Conservation (phyloP, 2,113 vertebrate genomes). For the Oenanthe oenanthe region DNA sequence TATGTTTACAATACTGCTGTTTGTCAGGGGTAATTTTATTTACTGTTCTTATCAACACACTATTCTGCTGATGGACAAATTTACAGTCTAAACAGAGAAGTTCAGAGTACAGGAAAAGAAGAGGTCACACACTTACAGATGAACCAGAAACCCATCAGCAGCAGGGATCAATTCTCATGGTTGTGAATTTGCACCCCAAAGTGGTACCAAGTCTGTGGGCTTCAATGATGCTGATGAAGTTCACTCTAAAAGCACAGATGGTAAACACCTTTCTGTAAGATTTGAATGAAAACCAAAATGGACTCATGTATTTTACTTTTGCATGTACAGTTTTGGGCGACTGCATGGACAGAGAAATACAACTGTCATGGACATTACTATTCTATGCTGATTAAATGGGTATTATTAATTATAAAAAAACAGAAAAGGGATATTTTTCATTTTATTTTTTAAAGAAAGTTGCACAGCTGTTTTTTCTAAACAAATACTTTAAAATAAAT, state of each 20-base stretch:
- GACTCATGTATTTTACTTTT: not conserved
- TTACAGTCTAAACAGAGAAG: not conserved
- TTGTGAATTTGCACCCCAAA: not conserved
- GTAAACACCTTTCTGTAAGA: not conserved
- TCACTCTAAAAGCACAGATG: not conserved
- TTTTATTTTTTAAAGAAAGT: not conserved
- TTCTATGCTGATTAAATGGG: not conserved
- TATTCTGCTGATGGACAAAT: not conserved
- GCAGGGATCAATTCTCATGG: not conserved
- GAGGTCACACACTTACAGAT: not conserved
- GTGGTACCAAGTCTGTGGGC: not conserved
- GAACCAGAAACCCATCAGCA: not conserved
- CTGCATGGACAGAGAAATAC: not conserved
- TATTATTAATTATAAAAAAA: not conserved
- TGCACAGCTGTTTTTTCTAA: not conserved
- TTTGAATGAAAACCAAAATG: not conserved
- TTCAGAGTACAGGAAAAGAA: not conserved
- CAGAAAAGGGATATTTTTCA: not conserved
- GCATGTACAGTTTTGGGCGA: not conserved
- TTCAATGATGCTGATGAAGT: not conserved
- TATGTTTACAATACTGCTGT: rapidly evolving
- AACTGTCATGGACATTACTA: not conserved
- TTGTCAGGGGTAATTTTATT: not conserved
- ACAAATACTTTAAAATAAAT: not conserved
- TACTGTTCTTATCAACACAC: not conserved